phyloP scores from a whole-genome alignment of 1,140 invertebrate genomes.

The Trissolcus basalis region DNA sequence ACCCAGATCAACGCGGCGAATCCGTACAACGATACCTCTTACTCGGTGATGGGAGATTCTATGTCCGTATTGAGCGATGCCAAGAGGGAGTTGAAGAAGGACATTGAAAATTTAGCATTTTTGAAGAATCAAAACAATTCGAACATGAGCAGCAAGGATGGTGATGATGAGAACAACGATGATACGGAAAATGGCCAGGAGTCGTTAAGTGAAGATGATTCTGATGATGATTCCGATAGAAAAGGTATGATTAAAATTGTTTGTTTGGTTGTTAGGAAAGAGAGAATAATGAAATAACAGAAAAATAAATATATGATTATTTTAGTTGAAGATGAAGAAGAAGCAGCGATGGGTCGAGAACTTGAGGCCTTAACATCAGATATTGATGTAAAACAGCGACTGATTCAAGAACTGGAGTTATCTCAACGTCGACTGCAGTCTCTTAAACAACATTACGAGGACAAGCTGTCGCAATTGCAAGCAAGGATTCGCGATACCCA shows the following conservation, averaged over 20 bases:
- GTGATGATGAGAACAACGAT: constrained; percentile 71
- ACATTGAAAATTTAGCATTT: constrained; percentile 74
- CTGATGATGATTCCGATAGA: constrained; percentile 79
- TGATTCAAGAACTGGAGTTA: constrained; percentile 95
- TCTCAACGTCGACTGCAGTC: constrained; percentile 89
- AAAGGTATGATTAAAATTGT: constrained; percentile 60
- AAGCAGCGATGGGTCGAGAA: constrained; percentile 79
- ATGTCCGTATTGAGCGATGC: constrained; percentile 79
- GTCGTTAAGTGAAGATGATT: constrained; percentile 79
- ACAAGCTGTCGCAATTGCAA: constrained; percentile 92
- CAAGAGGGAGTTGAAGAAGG: constrained; percentile 81
- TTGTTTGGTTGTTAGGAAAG: too few relatives aligned
- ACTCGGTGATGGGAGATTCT: constrained; percentile 68
- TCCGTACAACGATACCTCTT: constrained; percentile 68
- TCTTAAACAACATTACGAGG: constrained; percentile 94
- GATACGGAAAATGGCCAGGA: constrained; percentile 77
- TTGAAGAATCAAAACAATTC: constrained; percentile 69
- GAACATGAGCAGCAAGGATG: constrained; percentile 63
- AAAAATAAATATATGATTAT: constrained; percentile 8
- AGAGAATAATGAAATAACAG: too few relatives aligned
- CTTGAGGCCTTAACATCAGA: constrained; percentile 90
- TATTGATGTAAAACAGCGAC: constrained; percentile 92
- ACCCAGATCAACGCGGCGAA: constrained; percentile 57
- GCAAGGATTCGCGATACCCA: constrained; percentile 92
- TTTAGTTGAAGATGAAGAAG: constrained; percentile 74